Evolutionary conservation across 2,888 invertebrate species (phyloP), one percentile per base, ranked within the genome.

Genomic region (Diarsia dahlii): DNA sequence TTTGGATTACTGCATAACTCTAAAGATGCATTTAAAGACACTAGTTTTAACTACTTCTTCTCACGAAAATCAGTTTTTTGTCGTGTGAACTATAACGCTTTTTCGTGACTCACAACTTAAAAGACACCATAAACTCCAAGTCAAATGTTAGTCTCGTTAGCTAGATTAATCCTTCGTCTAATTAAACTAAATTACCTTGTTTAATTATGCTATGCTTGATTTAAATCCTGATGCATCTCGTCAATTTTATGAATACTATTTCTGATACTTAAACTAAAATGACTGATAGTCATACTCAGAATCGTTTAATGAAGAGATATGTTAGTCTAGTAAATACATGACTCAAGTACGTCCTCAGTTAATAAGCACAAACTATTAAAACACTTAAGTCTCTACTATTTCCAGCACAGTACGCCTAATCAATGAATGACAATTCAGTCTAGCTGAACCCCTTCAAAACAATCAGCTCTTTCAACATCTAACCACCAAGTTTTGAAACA

Each of bases 391-490:
- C 2, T 23, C 28, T 45, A 45, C 3, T 62, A 63, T 56, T 45
- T 18, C 63, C 15, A 71, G 28, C 8, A 28, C 18, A 6, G 12
- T 48, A 39, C 39, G 50, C 13, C 23, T 45, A 48, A 48, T 48
- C 12, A 77, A 67, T 67, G 28, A 5, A 23, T 48, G 12, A 58
- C n/a, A 73, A 15, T 54, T 74, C 13, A 66, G 28, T 54, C 23
- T n/a, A 74, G n/a, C 45, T 67, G 12, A 34, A 71, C 56, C n/a
- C 23, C 67, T 70, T 71, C 69, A 69, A 83, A 79, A 80, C 78
- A 87, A 87, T 80, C 66, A 70, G 52, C 23, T 13, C 46, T 87
- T 82, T 78, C 85, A 66, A 76, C 74, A 87, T 74, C 62, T 23
- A 68, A 71, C 56, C 54, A 74, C 56, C 66, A 62, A 73, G 74